Base-by-base conservation (phyloP, 2,113 vertebrate species). In the Pseudorectes ferrugineus region DNA sequence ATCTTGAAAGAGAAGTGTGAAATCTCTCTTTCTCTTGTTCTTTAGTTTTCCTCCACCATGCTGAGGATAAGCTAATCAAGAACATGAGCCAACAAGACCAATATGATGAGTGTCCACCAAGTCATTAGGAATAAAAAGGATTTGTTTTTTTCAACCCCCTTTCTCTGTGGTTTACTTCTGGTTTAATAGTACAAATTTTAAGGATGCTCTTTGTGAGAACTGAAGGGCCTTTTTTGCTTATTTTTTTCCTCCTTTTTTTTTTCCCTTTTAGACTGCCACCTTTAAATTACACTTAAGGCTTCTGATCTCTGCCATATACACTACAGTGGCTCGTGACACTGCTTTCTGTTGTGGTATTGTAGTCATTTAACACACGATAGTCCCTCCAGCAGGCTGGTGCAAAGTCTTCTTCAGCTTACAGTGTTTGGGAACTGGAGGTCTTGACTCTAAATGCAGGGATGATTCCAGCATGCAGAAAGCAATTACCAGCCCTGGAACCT, bases 401-500 rank as follows among this genome's bases (percentile, higher is more conserved):
- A 65, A 79, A 66, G 36, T 45, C 57, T 2, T 61, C 83, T 95
- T 76, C 83, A 67, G 52, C 28, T 68, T 35, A 23, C 16, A 3
- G 58, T 25, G 13, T 85, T 88, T 88, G 83, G 78, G 59, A 94
- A 24, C 48, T 59, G 18, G 33, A 93, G 88, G 91, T 78, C 76
- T 74, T 88, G 88, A 75, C 76, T 94, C 25, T 17, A 78, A 94
- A 85, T 26, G 71, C 83, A 46, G 87, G 46, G 83, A 74, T 78
- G 92, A 83, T 80, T 89, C 85, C 71, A 65, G 36, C 49, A 83
- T 62, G 88, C 54, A 87, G 82, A 92, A 93, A 80, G 76, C 74
- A 93, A 93, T 97, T 96, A 91, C 48, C 61, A 85, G 54, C 76
- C 67, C 52, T 96, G 96, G 95, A 95, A 42, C 22, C 43, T 66